Base-by-base conservation (phyloP, 2,113 vertebrate species). In the Eudyptes chrysolophus region DNA sequence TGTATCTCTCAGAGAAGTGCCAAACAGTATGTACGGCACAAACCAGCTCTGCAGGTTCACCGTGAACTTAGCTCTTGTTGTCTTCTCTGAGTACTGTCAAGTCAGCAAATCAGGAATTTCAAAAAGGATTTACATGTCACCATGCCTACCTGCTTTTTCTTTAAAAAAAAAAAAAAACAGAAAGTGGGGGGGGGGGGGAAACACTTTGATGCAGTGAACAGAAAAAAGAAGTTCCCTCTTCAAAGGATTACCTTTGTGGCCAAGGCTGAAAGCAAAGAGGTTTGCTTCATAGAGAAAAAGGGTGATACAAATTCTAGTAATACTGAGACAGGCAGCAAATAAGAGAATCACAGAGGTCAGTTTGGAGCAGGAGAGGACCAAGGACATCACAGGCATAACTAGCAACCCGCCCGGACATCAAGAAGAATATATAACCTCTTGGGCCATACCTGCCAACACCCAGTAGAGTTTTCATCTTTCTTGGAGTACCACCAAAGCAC, bases 21-120 rank as follows among this genome's bases (percentile, higher is more conserved):
- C 76, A 87, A 89, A 64, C 9, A 13, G 16, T 30, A 93, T 57
- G 44, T n/a, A 94, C 83, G 72, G 38, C 90, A 90, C 25, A 82
- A 76, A 70, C 46, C 82, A 89, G 78, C 74, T 60, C 79, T 90
- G 91, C 54, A 16, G 51, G 65, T 82, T 85, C 57, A 48, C 42
- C 36, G 61, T 11, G 17, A 88, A 58, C 61, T 20, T 2, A 52
- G 88, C 29, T 85, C 40, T 66, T 91, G 54, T 36, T 71, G 30
- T 86, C 36, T 81, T 46, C 52, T 65, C 27, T 46, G 71, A 70
- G 32, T 42, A 88, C 72, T 78, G 71, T 51, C 48, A 46, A 90
- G 30, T 78, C 65, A 81, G 81, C 17, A 8, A 84, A 84, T 83
- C 2, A 3, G 30, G 54, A 94, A 79, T 62, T 93, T 96, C 52